Evolutionary conservation across 2,888 invertebrate genomes (phyloP), one percentile per base, ranked within the genome.

Genomic region (Uropetala carovei): DNA sequence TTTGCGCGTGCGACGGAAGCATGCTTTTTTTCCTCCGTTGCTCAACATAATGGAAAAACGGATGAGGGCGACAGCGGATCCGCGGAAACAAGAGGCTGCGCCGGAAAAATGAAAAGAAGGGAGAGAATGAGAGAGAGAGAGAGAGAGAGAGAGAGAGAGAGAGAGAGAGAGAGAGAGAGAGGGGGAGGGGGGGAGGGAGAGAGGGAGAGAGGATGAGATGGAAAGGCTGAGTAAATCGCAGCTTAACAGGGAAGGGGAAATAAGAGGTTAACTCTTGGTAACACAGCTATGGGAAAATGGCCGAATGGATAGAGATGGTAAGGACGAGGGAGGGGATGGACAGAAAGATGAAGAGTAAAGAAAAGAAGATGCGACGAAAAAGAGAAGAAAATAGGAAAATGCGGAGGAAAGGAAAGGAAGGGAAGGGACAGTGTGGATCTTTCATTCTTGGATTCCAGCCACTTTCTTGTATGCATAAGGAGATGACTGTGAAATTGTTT

Each of bases 381-480:
- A n/a, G n/a, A n/a, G n/a, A n/a, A n/a, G n/a, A n/a, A n/a, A n/a
- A n/a, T n/a, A 43, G 3, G 43, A 43, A 84, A 16, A 43, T 22
- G 57, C n/a, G 22, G 81, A 81, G 58, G 85, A 5, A 59, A 14
- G 86, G 27, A 86, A 14, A 86, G 9, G 59, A 60, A 30, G 18
- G 86, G 60, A 13, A 22, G 58, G 18, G 57, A 58, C 59, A 58
- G 59, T 22, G 86, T 43, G 56, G 60, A 86, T 60, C 60, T 89
- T 89, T 43, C 89, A 89, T 64, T 89, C 89, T 89, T 89, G 89
- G 89, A 89, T 89, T 58, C 68, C 18, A 64, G 89, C 89, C 89
- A 64, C 89, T 89, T 89, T 64, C 89, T 89, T 89, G 89, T 89
- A 64, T 89, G 89, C 89, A 89, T 89, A 89, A 64, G 89, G 89